Percentiles rank a stretch among this genome's conserved stretches.
Conservation (phyloP, 2,888 invertebrate genomes). For the Idaea aversata region DNA sequence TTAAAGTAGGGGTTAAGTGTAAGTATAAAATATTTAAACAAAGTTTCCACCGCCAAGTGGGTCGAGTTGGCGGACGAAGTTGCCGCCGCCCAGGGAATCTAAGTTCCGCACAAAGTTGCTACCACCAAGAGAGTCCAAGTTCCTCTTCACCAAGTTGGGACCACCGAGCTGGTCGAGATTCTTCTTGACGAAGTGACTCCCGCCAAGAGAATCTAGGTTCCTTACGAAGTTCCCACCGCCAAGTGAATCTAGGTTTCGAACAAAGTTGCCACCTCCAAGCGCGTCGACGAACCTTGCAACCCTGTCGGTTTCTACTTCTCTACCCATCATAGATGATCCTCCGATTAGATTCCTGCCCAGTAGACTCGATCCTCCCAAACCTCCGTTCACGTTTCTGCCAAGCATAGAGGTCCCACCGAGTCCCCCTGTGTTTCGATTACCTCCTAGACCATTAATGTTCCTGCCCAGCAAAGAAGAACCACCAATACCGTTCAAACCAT, state of each 20-base stretch:
- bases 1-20: neutral
- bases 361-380: slow-evolving; percentile 38
- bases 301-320: slow-evolving; percentile 41
- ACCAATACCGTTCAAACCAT: slow-evolving; percentile 42
- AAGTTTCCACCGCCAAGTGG: slow-evolving; percentile 75
- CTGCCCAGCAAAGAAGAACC: slow-evolving; percentile 40
- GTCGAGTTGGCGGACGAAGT: slow-evolving; percentile 69
- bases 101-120: slow-evolving; percentile 65
- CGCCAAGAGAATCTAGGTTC: slow-evolving; percentile 62
- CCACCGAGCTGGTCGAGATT: slow-evolving; percentile 69
- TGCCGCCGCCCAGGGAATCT: slow-evolving; percentile 68
- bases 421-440: slow-evolving; percentile 25
- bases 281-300: slow-evolving; percentile 49
- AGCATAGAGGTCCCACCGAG: slow-evolving; percentile 37
- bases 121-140: slow-evolving; percentile 66
- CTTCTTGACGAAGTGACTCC: slow-evolving; percentile 67
- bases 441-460: slow-evolving; percentile 36
- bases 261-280: slow-evolving; percentile 64
- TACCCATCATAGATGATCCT: slow-evolving; percentile 41
- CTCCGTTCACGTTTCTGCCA: slow-evolving; percentile 31
- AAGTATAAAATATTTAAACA: slow-evolving; percentile 38
- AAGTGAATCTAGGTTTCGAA: slow-evolving; percentile 62
- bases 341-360: slow-evolving; percentile 43
- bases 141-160: slow-evolving; percentile 66
- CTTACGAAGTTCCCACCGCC: slow-evolving; percentile 71